These are phyloP conservation scores for Forbesichthys papilliferus DNA, from an alignment of 2,113 vertebrate genomes.

Conservation along the genomic window DNA sequence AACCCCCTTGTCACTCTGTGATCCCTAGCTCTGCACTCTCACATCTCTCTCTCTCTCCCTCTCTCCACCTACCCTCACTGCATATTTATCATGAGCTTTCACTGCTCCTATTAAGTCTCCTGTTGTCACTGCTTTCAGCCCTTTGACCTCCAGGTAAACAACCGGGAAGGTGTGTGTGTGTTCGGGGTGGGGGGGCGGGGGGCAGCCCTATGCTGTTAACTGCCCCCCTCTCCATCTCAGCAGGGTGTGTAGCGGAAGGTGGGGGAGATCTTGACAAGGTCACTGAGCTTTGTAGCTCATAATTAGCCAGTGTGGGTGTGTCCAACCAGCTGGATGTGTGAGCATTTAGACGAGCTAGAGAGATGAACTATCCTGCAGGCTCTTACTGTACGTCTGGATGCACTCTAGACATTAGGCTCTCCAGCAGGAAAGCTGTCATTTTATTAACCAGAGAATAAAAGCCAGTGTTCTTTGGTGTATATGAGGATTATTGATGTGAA, in stretches of 20 bases:
- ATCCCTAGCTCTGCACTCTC: slow-evolving; percentile 60
- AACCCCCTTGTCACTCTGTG: slow-evolving; percentile 69
- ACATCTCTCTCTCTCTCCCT: slow-evolving; percentile 5
- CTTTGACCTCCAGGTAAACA: slow-evolving; percentile 71
- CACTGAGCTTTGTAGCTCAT: slow-evolving; percentile 75
- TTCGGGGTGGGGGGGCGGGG: background rate
- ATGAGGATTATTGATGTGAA: too few relatives aligned
- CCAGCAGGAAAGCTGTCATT: background rate
- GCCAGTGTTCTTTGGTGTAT: too few relatives aligned
- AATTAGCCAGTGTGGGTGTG: slow-evolving; percentile 66
- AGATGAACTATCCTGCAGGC: slow-evolving; percentile 12
- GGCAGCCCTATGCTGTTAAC: slow-evolving; percentile 31
- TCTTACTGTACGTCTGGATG: slow-evolving; percentile 12
- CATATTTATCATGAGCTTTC: slow-evolving; percentile 62
- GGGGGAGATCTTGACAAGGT: slow-evolving; percentile 70
- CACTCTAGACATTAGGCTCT: background rate
- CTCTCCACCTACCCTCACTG: slow-evolving; percentile 25
- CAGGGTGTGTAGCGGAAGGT: slow-evolving; percentile 39
- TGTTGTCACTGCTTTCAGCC: slow-evolving; percentile 64
- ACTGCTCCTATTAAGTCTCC: slow-evolving; percentile 58
- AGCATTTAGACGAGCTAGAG: slow-evolving; percentile 13
- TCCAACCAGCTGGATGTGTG: slow-evolving; percentile 52
- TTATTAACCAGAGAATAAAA: too few relatives aligned
- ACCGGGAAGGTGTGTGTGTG: slow-evolving; percentile 20
- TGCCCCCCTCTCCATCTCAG: slow-evolving; percentile 32